Conservation (phyloP, 2,113 vertebrate species). For the Planiliza haematocheilus region DNA sequence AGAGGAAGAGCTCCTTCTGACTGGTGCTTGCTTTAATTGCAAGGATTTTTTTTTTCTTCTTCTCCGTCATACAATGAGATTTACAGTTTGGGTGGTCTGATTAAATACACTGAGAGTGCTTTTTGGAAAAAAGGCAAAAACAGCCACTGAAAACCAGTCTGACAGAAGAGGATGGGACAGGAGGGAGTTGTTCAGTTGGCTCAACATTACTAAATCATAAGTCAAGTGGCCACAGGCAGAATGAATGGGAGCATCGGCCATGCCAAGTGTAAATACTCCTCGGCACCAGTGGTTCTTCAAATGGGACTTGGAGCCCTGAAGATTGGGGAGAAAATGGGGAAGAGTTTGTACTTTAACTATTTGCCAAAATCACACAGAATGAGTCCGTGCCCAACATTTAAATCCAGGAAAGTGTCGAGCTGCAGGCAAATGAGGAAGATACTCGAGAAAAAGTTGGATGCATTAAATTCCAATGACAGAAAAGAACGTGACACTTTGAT, state of each 20-base stretch:
- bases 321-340: constrained; percentile 41
- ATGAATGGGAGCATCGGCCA: constrained; percentile 8
- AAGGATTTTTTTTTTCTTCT: neutral
- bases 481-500: too few species aligned
- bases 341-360: constrained; percentile 34
- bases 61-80: constrained; percentile 31
- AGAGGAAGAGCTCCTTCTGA: neutral
- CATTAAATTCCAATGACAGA: too few species aligned
- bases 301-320: constrained; percentile 28
- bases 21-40: constrained; percentile 36
- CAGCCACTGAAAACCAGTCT: constrained; percentile 17
- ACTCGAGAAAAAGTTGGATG: too few species aligned
- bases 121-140: constrained; percentile 24
- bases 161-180: constrained; percentile 19
- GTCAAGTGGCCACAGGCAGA: constrained; percentile 44
- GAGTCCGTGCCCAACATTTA: constrained; percentile 27
- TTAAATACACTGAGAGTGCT: constrained; percentile 9
- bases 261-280: constrained; percentile 55
- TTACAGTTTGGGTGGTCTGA: constrained; percentile 59
- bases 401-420: constrained; percentile 14
- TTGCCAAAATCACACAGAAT: constrained; percentile 24
- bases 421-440: constrained; percentile 1
- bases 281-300: constrained; percentile 45
- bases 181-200: constrained; percentile 11
- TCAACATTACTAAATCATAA: constrained; percentile 37